Evolutionary conservation across 1,140 invertebrate genomes (phyloP).

Genomic region (Papilio glaucus): DNA sequence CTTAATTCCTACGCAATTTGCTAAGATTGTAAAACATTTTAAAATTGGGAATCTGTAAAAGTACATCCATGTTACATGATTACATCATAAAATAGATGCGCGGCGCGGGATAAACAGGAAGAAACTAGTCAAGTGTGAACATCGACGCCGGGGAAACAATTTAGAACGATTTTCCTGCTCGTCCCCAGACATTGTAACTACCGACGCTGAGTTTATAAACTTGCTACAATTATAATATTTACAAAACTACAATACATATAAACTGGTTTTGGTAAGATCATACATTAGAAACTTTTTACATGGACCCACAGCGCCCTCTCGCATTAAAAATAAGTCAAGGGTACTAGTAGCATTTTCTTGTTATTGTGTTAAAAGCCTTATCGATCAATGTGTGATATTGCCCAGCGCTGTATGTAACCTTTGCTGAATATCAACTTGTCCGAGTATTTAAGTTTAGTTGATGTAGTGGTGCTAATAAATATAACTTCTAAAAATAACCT

Average conservation of each 20-base stretch:
- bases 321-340: not conserved
- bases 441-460: no score
- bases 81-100: conserved; percentile 50
- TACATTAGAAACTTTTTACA: not conserved
- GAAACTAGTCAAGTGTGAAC: conserved; percentile 58
- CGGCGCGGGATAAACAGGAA: conserved; percentile 60
- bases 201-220: conserved; percentile 42
- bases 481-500: no score
- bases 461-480: no score
- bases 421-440: no score
- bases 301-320: not conserved
- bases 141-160: conserved; percentile 61
- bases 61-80: conserved; percentile 15
- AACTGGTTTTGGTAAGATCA: not conserved
- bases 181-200: conserved; percentile 60
- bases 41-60: not conserved
- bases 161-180: not conserved
- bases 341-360: no score
- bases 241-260: not conserved
- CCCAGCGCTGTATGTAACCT: no score
- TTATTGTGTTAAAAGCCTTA: no score
- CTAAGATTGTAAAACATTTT: not conserved
- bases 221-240: not conserved
- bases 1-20: not conserved
- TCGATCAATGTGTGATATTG: no score